These are phyloP conservation scores for Bacillus rossius DNA, from an alignment of 1,140 invertebrate genomes.

Conservation along the genomic window DNA sequence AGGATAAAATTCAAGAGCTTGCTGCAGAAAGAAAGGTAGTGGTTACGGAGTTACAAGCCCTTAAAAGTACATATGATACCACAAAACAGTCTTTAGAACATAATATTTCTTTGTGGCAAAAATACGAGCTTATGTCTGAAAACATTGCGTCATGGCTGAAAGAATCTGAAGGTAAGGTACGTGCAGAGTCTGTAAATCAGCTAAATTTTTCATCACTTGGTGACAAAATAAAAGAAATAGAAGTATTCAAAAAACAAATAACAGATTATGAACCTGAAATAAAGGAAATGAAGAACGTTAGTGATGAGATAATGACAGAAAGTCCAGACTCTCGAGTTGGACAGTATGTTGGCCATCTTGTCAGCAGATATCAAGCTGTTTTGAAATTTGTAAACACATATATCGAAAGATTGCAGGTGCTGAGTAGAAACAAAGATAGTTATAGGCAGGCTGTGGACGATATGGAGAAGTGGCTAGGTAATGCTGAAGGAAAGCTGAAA, in stretches of 20 bases:
- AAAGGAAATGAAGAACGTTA: conserved; percentile 56
- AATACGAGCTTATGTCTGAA: conserved; percentile 73
- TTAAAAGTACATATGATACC: conserved; percentile 58
- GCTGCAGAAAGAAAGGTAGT: conserved; percentile 57
- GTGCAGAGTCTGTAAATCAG: conserved; percentile 63
- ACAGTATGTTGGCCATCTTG: conserved; percentile 73
- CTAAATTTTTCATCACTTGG: conserved; percentile 48
- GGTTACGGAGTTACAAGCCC: conserved; percentile 57
- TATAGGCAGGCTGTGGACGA: conserved; percentile 62
- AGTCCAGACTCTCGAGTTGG: conserved; percentile 75
- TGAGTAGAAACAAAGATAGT: conserved; percentile 57
- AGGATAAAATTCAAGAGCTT: conserved; percentile 56
- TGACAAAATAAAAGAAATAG: conserved; percentile 63
- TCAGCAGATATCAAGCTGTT: conserved; percentile 68
- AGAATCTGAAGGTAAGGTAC: conserved; percentile 73
- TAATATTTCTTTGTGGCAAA: conserved; percentile 71
- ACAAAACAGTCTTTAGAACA: conserved; percentile 64
- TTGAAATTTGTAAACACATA: conserved; percentile 62
- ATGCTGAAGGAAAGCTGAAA: conserved; percentile 65
- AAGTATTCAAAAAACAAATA: conserved; percentile 56
- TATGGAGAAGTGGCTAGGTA: conserved; percentile 72
- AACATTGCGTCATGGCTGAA: conserved; percentile 78
- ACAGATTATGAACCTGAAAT: conserved; percentile 58
- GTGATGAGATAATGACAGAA: conserved; percentile 64
- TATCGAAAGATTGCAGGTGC: conserved; percentile 58